Conservation (phyloP, 1,140 invertebrate species). For the Nasonia giraulti region DNA sequence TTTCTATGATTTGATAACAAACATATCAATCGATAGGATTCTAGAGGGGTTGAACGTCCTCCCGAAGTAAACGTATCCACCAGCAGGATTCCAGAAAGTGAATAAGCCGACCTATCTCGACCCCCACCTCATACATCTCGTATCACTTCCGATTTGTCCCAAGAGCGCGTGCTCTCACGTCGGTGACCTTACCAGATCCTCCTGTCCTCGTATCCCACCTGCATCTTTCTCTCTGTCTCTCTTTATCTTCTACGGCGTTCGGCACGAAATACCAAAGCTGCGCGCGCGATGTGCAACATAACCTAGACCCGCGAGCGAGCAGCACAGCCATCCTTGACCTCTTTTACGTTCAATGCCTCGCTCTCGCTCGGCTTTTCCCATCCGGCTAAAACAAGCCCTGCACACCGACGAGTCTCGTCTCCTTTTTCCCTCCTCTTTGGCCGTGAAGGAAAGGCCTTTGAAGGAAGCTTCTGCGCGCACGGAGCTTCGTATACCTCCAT, state of each 20-base stretch:
- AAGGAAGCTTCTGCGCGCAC: not conserved
- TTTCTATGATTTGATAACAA: no score
- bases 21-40: no score
- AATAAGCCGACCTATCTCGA: not conserved
- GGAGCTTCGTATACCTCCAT: not conserved
- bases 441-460: not conserved
- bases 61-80: not conserved
- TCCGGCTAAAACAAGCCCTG: slow-evolving; percentile 20
- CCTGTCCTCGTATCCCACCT: no score
- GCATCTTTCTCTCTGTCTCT: no score
- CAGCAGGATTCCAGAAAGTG: not conserved
- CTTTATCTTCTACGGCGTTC: not conserved
- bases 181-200: slow-evolving; percentile 12
- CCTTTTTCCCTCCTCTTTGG: not conserved
- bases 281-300: slow-evolving; percentile 2
- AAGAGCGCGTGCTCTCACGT: not conserved
- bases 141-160: not conserved
- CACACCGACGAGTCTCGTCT: not conserved
- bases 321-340: slow-evolving; percentile 10
- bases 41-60: not conserved
- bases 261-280: not conserved
- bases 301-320: slow-evolving; percentile 9
- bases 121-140: not conserved
- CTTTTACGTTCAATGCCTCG: slow-evolving; percentile 36
- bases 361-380: slow-evolving; percentile 13